Base-by-base conservation (phyloP, 1,140 invertebrate species). In the Drosophila orosa region DNA sequence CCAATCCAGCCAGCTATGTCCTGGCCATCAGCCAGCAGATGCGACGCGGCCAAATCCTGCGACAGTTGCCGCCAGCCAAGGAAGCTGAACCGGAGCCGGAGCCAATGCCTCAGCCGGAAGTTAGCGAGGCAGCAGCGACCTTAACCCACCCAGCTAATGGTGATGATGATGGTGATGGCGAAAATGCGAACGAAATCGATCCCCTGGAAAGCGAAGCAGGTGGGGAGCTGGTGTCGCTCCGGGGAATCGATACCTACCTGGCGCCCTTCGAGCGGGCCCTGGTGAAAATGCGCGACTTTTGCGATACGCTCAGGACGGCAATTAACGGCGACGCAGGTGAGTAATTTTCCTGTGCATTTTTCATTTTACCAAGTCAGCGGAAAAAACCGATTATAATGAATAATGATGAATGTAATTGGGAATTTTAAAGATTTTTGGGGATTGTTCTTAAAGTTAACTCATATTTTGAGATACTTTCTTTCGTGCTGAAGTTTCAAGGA, bases 1-100 rank as follows among this genome's bases (percentile, higher is more conserved):
- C 47, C 65, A 71, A 77, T 33, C 66, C 76, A 40, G 73, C 73
- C 58, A 77, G 79, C 60, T 89, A 89, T 58, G 80, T 89, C 42
- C 61, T 89, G 47, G 84, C 84, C 66, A 84, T 89, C 52, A 80
- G 84, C 52, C 85, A 80, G 37, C 44, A 85, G 33, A 76, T 87
- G 71, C 78, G 79, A 3, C 73, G 78, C 12, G 78, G 65, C 27
- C 48, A 63, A 35, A 35, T 48, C 17, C 61, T 62, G 15, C 76
- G 59, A 22, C 78, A 77, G 68, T 63, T 84, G 76, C 52, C 84
- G 10, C 24, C 31, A 15, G 31, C 66, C 56, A 62, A 87, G 66
- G 50, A 61, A 55, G 45, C 5, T 59, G 29, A 61, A 47, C 29
- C 29, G 19, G 29, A 52, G 48, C 17, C 48, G 29, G 42, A 61